Evolutionary conservation across 2,113 vertebrate species (phyloP).

Genomic region (Calonectris borealis): DNA sequence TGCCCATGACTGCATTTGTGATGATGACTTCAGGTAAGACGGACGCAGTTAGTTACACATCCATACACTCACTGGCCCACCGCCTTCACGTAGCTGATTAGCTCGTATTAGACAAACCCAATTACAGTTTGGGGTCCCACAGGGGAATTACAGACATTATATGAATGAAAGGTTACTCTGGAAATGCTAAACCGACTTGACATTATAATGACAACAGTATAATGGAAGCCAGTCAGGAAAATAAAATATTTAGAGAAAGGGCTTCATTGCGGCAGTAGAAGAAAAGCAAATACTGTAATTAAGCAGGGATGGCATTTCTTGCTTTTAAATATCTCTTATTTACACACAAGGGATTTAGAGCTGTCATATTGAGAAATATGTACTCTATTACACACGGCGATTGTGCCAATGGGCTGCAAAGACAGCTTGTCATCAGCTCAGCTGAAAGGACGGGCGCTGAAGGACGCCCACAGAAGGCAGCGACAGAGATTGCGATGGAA

Average conservation of each 20-base stretch:
- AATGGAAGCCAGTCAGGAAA: background rate
- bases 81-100: fast-evolving
- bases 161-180: background rate
- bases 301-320: background rate
- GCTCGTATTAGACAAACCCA: background rate
- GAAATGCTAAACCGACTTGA: background rate
- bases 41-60: background rate
- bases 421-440: background rate
- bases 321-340: background rate
- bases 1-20: background rate
- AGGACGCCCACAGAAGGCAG: background rate
- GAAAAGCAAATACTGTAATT: slow-evolving; percentile 11
- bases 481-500: background rate
- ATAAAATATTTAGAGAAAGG: background rate
- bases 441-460: background rate
- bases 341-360: background rate
- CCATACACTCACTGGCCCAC: background rate
- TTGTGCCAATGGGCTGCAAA: background rate
- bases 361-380: background rate
- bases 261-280: background rate
- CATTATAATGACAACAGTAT: background rate
- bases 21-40: background rate
- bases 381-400: background rate
- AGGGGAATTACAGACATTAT: background rate
- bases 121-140: background rate